These are phyloP conservation scores for Neodon shergylaensis DNA, from an alignment of 2,113 vertebrate genomes.

Conservation along the genomic window DNA sequence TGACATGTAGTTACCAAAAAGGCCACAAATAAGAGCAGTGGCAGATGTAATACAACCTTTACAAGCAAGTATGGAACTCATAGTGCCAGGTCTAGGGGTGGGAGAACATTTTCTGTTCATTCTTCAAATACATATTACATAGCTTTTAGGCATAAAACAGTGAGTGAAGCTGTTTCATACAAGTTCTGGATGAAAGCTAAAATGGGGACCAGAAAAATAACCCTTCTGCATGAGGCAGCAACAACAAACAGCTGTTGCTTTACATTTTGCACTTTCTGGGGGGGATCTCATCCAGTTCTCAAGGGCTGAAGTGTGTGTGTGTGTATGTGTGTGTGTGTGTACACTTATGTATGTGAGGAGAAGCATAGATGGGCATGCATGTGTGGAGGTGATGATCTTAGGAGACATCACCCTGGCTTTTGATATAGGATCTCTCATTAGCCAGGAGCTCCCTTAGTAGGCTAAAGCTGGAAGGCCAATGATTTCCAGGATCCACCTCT, in stretches of 20 bases:
- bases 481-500: neutral
- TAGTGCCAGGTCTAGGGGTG: neutral
- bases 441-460: neutral
- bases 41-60: neutral
- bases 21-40: too few species aligned
- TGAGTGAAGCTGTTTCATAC: neutral
- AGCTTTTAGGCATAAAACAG: neutral
- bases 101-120: neutral
- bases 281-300: neutral
- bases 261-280: neutral
- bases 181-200: neutral
- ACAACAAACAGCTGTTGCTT: neutral
- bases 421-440: neutral
- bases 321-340: too few species aligned
- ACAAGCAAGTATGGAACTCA: neutral
- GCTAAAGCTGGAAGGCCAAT: neutral
- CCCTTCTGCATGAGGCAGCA: neutral
- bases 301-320: neutral
- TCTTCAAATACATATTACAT: neutral
- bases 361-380: too few species aligned
- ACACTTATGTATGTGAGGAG: neutral
- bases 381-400: neutral
- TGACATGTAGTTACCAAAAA: neutral
- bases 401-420: neutral
- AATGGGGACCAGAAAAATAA: neutral